Base-by-base conservation (phyloP, 2,797 vertebrate genomes). In the Chloroceryle amazona region DNA sequence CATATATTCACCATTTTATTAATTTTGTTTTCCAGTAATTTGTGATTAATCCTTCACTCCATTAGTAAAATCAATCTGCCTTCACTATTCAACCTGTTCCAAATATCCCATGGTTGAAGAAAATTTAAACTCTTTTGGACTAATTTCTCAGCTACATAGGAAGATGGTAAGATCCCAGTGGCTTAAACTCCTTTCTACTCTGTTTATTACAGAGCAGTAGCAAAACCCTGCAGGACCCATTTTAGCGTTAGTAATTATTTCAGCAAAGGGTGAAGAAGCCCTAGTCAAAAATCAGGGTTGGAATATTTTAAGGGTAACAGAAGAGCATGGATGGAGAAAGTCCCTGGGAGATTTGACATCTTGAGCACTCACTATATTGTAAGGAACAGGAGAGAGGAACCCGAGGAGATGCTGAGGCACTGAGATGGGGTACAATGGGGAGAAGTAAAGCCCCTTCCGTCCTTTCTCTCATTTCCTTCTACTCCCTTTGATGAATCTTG, bases 181-280 rank as follows among this genome's bases (percentile, higher is more conserved):
- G 5, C 16, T 89, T 68, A 62, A 79, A 33, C 8, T 70, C 31
- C 21, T 78, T 90, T 90, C 47, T 14, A 55, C 11, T 74, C 26
- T 74, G 20, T 73, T 58, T 81, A 20, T 49, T 49, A 28, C 6
- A 80, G 37, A 88, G 76, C 89, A 66, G 29, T 26, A 65, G 23
- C 61, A 67, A 67, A 84, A 20, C 6, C 29, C 47, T 73, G 42
- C 39, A 93, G 62, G 66, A 68, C 29, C 35, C 49, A 37, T 81
- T 92, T 86, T 81, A n/a, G 13, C 35, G 25, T 31, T 16, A 70
- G 12, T 47, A 80, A 79, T 89, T 72, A 65, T 91, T 83, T 82
- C 54, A 94, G n/a, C 18, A 72, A 51, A 79, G 46, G 37, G 29
- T 7, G 13, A 82, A 81, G 51, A 80, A 90, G 2, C 15, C 42